Evolutionary conservation across 1,140 invertebrate species (phyloP).

Genomic region (Harpegnathos saltator): DNA sequence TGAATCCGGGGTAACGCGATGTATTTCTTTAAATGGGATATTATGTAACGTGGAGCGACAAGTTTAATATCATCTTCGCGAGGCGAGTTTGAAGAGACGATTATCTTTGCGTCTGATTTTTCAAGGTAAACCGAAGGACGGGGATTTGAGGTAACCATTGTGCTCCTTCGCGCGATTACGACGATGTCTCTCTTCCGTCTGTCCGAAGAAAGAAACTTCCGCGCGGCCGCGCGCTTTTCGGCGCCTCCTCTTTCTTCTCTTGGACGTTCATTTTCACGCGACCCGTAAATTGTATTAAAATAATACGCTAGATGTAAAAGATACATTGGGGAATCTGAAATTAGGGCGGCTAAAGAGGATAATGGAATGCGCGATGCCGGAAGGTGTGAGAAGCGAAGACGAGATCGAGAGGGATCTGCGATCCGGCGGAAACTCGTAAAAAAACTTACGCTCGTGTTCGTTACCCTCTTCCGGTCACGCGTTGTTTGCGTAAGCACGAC

Average conservation of each 20-base stretch:
- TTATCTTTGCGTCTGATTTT: too few relatives aligned
- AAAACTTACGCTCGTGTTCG: conserved; percentile 11
- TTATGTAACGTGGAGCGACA: too few relatives aligned
- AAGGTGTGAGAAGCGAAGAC: background rate
- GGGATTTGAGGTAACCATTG: background rate
- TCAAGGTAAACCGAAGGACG: background rate
- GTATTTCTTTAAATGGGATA: too few relatives aligned
- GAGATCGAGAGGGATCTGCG: conserved; percentile 7
- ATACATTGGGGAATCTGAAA: background rate
- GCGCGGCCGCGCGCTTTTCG: background rate
- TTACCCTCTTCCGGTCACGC: conserved; percentile 27
- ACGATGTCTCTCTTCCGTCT: background rate
- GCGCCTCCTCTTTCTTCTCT: background rate
- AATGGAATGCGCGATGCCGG: background rate
- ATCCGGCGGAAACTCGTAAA: conserved; percentile 20
- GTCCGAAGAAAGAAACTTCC: background rate
- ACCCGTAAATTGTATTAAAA: too few relatives aligned
- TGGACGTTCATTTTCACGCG: background rate
- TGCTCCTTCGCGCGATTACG: too few relatives aligned
- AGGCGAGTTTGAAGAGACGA: too few relatives aligned
- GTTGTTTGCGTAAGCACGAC: background rate
- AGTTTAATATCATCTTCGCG: too few relatives aligned
- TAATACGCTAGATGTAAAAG: background rate
- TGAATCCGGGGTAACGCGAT: background rate
- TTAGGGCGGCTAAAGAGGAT: background rate